Evolutionary conservation across 1,140 invertebrate species (phyloP).

Genomic region (Pemphigus obesinymphae): DNA sequence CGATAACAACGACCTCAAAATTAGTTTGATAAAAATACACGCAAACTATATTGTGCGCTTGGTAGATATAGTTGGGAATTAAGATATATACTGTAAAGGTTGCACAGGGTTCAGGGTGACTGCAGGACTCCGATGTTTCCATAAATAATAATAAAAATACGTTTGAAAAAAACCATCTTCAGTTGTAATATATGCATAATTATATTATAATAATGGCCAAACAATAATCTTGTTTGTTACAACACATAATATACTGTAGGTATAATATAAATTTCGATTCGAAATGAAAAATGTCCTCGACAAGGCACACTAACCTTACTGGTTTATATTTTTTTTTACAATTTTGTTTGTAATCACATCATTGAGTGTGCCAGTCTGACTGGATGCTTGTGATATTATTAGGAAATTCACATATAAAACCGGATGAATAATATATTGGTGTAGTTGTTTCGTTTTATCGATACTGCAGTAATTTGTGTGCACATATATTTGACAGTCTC

Average conservation of each 20-base stretch:
- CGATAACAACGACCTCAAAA: conserved; percentile 20
- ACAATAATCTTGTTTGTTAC: conserved; percentile 12
- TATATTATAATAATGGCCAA: neutral
- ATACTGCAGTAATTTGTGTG: neutral
- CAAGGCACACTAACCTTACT: conserved; percentile 5
- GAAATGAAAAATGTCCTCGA: conserved; percentile 28
- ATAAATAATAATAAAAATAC: conserved; percentile 25
- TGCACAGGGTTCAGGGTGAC: conserved; percentile 23
- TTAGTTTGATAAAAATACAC: neutral
- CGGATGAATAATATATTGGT: neutral
- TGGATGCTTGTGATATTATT: neutral
- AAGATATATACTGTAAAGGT: conserved; percentile 11
- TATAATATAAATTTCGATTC: neutral
- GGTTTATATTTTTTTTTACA: neutral
- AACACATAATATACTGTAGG: neutral
- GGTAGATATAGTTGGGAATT: neutral
- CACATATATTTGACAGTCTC: neutral
- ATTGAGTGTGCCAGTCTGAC: neutral
- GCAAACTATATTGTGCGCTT: neutral
- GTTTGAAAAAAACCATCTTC: conserved; percentile 10
- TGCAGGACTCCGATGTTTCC: conserved; percentile 3
- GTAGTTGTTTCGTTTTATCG: neutral
- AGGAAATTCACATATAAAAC: neutral
- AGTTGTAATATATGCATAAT: neutral
- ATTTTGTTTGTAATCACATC: neutral